Conservation (phyloP, 2,797 vertebrate species). For the Tenualosa thibaudeaui region DNA sequence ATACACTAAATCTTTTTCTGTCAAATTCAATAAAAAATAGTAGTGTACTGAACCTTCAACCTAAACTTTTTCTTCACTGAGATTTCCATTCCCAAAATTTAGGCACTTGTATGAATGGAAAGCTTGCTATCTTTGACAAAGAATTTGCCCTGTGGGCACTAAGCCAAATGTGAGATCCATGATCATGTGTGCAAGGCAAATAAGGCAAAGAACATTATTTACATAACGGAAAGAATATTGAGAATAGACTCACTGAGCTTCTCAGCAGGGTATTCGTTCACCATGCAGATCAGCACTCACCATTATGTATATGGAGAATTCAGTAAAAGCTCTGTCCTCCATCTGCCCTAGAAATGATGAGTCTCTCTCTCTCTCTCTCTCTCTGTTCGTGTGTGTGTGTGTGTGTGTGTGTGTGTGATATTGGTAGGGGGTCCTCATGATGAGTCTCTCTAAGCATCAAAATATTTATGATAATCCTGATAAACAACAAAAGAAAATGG, state of each 20-base stretch:
- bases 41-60: not conserved
- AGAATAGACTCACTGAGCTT: not conserved
- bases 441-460: constrained; percentile 15
- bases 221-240: not conserved
- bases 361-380: not conserved
- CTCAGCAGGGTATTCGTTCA: not conserved
- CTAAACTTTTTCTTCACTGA: not conserved
- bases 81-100: not conserved
- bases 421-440: constrained; percentile 10
- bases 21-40: not conserved
- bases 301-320: not conserved
- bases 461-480: constrained; percentile 16
- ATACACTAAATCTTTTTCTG: not conserved
- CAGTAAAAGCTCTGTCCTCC: not conserved
- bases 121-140: not conserved
- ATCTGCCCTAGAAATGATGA: not conserved
- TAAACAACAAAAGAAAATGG: not conserved
- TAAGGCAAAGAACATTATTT: too few relatives aligned
- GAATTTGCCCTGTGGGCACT: not conserved
- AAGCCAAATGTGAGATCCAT: not conserved
- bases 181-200: not conserved
- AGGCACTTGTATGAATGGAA: not conserved
- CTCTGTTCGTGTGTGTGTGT: not conserved
- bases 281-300: not conserved
- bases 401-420: constrained; percentile 1